A percentile compares a stretch with the other conserved stretches of the same genome.
Conservation (phyloP, 2,113 vertebrate species). For the Camelus bactrianus region DNA sequence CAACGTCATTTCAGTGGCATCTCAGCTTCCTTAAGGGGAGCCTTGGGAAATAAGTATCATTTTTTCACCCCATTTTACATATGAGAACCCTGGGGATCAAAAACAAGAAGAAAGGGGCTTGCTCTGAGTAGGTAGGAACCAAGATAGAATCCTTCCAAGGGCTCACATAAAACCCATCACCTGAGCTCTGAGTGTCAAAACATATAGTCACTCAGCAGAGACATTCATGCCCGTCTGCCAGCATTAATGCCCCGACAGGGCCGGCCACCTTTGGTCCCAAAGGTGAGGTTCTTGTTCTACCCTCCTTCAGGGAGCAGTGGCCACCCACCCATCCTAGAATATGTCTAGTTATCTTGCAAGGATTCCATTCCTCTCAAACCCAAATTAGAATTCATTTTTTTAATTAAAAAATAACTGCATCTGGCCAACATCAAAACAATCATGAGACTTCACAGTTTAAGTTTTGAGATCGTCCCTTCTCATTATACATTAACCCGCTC, state of each 20-base stretch:
- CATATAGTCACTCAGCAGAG: background rate
- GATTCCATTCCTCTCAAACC: background rate
- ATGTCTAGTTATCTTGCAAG: conserved; percentile 22
- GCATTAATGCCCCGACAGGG: too few species aligned
- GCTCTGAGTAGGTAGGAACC: background rate
- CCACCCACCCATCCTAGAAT: background rate
- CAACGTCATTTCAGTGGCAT: background rate
- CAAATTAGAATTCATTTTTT: conserved; percentile 42
- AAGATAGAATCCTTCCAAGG: background rate
- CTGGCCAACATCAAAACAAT: background rate
- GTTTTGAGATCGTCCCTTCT: background rate
- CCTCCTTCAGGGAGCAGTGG: background rate
- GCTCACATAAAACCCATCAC: background rate
- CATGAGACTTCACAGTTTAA: background rate
- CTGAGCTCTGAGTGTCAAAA: background rate
- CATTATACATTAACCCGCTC: conserved; percentile 15
- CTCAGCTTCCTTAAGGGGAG: background rate
- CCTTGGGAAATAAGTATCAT: background rate
- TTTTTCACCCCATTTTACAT: conserved; percentile 28
- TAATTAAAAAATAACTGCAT: background rate
- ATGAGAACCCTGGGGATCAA: background rate
- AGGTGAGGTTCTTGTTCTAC: background rate
- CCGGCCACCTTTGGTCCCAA: background rate
- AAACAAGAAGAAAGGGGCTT: background rate
- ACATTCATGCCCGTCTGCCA: background rate